Conservation (phyloP, 2,797 vertebrate species). For the Podarcis siculus region DNA sequence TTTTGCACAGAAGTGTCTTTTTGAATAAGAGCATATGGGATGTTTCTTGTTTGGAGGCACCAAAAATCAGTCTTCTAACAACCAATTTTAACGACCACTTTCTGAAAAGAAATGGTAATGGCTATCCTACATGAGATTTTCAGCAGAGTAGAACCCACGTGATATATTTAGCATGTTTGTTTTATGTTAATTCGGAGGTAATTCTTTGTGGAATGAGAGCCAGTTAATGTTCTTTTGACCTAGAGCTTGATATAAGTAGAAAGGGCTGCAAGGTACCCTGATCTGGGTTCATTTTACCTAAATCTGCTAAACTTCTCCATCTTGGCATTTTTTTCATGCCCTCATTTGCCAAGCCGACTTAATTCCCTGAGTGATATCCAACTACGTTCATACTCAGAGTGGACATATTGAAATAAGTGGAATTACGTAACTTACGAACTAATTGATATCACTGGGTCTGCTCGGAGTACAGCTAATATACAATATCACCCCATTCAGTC, state of each 20-base stretch:
- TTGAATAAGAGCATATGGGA: not conserved
- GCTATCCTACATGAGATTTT: not conserved
- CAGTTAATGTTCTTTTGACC: not conserved
- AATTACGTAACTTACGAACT: no score
- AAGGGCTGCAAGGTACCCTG: not conserved
- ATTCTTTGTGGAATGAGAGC: not conserved
- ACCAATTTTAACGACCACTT: not conserved
- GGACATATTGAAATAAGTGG: no score
- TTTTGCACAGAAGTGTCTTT: not conserved
- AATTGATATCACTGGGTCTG: no score
- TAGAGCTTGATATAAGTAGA: not conserved
- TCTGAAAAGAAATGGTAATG: not conserved
- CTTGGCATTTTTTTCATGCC: not conserved
- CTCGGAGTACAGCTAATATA: no score
- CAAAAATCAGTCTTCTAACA: not conserved
- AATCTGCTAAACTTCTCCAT: not conserved
- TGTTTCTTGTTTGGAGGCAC: not conserved
- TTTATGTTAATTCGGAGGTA: rapidly evolving
- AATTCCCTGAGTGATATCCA: no score
- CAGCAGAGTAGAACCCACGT: not conserved
- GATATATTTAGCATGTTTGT: not conserved
- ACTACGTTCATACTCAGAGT: no score
- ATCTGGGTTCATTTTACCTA: not conserved
- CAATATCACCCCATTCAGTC: not conserved
- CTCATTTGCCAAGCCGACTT: not conserved